Percentiles rank a stretch among this genome's conserved stretches.
Evolutionary conservation across 2,797 vertebrate genomes (phyloP).

Genomic region (Xyrichtys novacula): DNA sequence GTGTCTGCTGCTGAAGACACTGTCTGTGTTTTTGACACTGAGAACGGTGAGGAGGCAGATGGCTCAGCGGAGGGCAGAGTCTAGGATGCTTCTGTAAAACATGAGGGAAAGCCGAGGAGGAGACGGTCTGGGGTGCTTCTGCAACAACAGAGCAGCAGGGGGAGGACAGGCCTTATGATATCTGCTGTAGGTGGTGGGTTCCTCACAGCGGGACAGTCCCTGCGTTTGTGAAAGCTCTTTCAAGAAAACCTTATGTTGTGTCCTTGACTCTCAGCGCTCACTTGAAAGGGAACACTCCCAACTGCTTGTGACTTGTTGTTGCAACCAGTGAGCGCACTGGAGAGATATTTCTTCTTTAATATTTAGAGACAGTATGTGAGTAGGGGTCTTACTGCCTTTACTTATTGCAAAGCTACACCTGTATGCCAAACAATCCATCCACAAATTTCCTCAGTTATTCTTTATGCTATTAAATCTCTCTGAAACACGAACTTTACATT

Average conservation of each 20-base stretch:
- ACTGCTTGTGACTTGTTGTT: not conserved
- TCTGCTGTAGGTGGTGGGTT: conserved; percentile 28
- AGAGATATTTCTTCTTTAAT: not conserved
- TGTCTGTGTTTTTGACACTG: conserved; percentile 12
- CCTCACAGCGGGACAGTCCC: conserved; percentile 13
- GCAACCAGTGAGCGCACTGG: not conserved
- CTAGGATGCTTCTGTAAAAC: conserved; percentile 40
- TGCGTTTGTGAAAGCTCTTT: conserved; percentile 23
- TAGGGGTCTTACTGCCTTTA: not conserved
- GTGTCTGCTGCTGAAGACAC: conserved; percentile 28
- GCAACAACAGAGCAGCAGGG: conserved; percentile 11
- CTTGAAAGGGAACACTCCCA: not conserved
- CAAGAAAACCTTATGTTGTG: not conserved
- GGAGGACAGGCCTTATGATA: conserved; percentile 25
- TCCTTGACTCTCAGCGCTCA: not conserved
- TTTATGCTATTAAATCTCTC: no score
- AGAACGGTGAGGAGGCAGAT: conserved; percentile 56
- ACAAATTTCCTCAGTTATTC: no score
- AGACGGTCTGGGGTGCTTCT: conserved; percentile 9
- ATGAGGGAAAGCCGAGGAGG: conserved; percentile 30
- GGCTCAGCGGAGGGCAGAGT: conserved; percentile 58
- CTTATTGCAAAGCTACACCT: not conserved
- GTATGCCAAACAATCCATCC: no score
- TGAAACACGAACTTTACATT: no score
- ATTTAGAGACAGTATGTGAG: not conserved